Evolutionary conservation across 2,888 invertebrate species (phyloP).

Genomic region (Pandemis heparana): DNA sequence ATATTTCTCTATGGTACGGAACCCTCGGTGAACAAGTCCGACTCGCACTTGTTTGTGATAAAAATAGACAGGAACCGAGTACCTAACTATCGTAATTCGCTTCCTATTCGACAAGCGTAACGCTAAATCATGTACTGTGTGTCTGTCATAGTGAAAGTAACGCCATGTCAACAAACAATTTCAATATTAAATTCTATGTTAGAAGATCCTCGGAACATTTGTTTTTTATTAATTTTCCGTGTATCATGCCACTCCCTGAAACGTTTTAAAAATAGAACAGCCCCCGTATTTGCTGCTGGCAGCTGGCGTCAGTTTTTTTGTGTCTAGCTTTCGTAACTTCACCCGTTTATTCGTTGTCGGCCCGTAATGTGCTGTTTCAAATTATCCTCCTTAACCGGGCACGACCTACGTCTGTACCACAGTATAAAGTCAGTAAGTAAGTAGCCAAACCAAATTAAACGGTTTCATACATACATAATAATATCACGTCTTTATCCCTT

Average conservation of each 20-base stretch:
- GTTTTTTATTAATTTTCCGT: neutral
- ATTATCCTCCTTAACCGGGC: conserved; percentile 8
- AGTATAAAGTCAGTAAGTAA: neutral
- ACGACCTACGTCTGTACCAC: neutral
- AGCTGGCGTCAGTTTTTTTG: conserved; percentile 6
- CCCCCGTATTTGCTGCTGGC: neutral
- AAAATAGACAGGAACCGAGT: too few relatives aligned
- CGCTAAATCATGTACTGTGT: too few relatives aligned
- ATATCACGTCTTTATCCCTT: too few relatives aligned
- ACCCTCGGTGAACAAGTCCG: too few relatives aligned
- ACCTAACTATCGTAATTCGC: too few relatives aligned
- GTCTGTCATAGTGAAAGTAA: too few relatives aligned
- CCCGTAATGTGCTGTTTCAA: conserved; percentile 16
- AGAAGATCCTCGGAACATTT: neutral
- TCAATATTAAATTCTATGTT: too few relatives aligned
- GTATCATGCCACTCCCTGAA: neutral
- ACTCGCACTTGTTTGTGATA: too few relatives aligned
- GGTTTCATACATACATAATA: too few relatives aligned
- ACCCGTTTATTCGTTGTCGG: neutral
- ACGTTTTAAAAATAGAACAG: neutral
- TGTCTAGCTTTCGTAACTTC: neutral
- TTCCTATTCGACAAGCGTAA: too few relatives aligned
- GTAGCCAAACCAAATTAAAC: neutral
- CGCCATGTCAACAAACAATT: too few relatives aligned
- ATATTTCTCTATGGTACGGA: too few relatives aligned